Evolutionary conservation across 2,797 vertebrate genomes (phyloP), one percentile per base, ranked within the genome.

Genomic region (Acrossocheilus fasciatus): DNA sequence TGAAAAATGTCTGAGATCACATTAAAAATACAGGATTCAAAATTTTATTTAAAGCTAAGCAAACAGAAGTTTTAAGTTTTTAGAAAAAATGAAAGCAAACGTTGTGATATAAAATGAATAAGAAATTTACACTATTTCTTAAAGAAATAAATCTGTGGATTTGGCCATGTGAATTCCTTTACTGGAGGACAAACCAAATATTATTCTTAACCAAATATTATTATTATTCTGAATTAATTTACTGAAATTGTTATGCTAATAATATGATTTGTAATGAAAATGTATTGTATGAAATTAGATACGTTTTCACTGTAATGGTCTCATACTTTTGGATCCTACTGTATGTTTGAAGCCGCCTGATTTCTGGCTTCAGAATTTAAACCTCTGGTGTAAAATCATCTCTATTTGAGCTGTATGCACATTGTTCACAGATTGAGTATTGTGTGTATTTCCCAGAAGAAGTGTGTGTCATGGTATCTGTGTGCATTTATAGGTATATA

Each of bases 401-500:
- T 79, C 73, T 43, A 54, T 50, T 47, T 80, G 26, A 70, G 76
- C 54, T 66, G 62, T 7, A 62, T 59, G 43, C 12, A 70, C 75
- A 68, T 17, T 30, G 45, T 75, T 68, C 17, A 76, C 59, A 81
- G 50, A 62, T 52, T 76, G 81, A 69, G 74, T 83, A 68, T 76
- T 77, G 26, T 72, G 66, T 39, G 17, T 50, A 47, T 76, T 2
- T 62, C 59, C 64, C 15, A 23, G 15, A n/a, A 23, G 59, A 47
- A 81, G 81, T 86, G 72, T 88, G 59, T 89, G 45, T 74, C 45
- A 26, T 23, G n/a, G 30, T 84, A 14, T 80, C 20, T 78, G 41
- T 77, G 45, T 54, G 52, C 23, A 3, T 74, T 64, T 82, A 41
- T 66, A 59, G 36, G 34, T 81, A 64, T 72, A 18, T 73, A 39